A percentile compares a stretch with the other conserved stretches of the same genome.
phyloP scores from a whole-genome alignment of 2,888 invertebrate genomes.

The Anthophora plumipes region DNA sequence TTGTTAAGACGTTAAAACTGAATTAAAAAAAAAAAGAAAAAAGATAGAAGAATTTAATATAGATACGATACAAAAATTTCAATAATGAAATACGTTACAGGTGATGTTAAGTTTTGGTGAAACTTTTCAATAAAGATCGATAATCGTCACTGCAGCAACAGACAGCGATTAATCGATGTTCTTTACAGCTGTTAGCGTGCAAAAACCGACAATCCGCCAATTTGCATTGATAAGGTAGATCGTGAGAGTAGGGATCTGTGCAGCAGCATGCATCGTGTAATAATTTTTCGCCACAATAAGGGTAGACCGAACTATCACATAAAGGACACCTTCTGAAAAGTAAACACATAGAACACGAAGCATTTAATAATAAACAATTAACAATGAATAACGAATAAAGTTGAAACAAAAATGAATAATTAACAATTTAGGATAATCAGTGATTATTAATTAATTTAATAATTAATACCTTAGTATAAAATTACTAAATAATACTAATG shows the following conservation, averaged over 20 bases:
- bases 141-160: conserved; percentile 89
- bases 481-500: no score
- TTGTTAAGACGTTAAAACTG: no score
- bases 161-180: conserved; percentile 89
- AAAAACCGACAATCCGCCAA: conserved; percentile 90
- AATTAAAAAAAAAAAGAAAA: no score
- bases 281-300: conserved; percentile 91
- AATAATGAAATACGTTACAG: no score
- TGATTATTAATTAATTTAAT: no score
- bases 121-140: conserved; percentile 65
- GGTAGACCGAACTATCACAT: conserved; percentile 91
- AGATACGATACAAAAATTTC: no score
- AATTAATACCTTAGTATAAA: no score
- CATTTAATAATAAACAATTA: neutral
- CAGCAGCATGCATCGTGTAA: conserved; percentile 92
- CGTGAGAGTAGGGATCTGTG: conserved; percentile 85
- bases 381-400: no score
- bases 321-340: conserved; percentile 86
- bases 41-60: no score
- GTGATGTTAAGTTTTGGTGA: conserved; percentile 26
- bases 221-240: conserved; percentile 87
- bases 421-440: neutral
- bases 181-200: conserved; percentile 90
- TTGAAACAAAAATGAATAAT: no score
- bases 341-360: neutral